These are phyloP conservation scores for Carassius carassius DNA, from an alignment of 2,113 vertebrate genomes.

Conservation along the genomic window DNA sequence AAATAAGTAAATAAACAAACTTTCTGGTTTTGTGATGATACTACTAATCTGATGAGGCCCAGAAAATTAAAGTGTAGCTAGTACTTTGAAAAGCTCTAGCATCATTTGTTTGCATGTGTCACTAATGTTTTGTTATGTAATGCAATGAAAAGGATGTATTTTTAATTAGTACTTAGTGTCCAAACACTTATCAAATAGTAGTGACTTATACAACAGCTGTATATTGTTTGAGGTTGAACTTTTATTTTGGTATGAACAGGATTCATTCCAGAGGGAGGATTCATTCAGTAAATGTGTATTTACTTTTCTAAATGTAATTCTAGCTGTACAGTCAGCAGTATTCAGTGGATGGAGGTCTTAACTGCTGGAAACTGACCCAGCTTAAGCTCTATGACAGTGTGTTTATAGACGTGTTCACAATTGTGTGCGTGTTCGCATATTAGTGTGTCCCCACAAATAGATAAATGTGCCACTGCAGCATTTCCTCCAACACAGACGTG, in stretches of 20 bases:
- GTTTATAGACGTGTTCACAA: background rate
- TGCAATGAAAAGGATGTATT: background rate
- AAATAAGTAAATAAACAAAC: background rate
- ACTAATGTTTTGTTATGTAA: background rate
- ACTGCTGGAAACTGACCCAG: background rate
- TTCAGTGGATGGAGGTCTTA: background rate
- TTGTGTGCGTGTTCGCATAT: conserved; percentile 37
- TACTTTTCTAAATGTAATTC: conserved; percentile 9
- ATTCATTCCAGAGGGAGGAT: background rate
- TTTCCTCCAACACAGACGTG: conserved; percentile 55
- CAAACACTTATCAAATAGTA: background rate
- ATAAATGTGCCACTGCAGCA: conserved; percentile 78
- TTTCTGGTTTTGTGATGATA: too few relatives aligned
- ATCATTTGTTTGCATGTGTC: background rate
- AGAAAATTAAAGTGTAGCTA: too few relatives aligned
- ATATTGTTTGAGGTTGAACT: background rate
- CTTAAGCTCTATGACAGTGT: conserved; percentile 26
- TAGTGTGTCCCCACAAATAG: conserved; percentile 74
- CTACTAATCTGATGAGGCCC: background rate
- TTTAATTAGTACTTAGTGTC: background rate
- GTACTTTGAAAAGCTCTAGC: too few relatives aligned
- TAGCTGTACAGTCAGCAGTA: background rate
- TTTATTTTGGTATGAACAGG: background rate
- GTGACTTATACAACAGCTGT: conserved; percentile 9
- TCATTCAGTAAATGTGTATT: background rate